Base-by-base conservation (phyloP, 2,888 invertebrate species). In the Lepidochrysops patricia region DNA sequence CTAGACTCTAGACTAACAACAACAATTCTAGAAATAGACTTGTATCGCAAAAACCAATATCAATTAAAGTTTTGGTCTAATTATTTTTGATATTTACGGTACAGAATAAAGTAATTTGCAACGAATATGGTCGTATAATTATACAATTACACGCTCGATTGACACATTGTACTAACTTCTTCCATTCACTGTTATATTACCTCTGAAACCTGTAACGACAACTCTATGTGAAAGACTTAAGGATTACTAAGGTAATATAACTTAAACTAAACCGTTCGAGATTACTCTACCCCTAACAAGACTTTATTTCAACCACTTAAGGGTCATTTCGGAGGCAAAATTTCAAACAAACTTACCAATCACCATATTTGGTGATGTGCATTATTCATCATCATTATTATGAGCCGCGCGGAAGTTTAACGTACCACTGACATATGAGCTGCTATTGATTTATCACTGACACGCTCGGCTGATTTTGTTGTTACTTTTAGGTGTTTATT, bases 21-120 rank as follows among this genome's bases (percentile, higher is more conserved):
- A 7, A 15, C 37, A 1, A n/a, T 43, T 43, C 43, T 12, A 19
- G 9, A 19, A 43, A 43, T 7, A 15, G 37, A 19, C 29, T 29
- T 0, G 6, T 5, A 29, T 9, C 6, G 9, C 29, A 29, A 7
- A 26, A 52, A 52, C 27, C 52, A 27, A 52, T 15, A 27, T 7
- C 26, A 26, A 52, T 29, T 52, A n/a, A n/a, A 29, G 27, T 27
- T 52, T 52, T 52, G 27, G 26, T 52, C 52, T 26, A 52, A 52
- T 52, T 52, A 52, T 52, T 52, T 52, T 52, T 52, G 52, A 27
- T 52, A 52, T 52, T 52, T 52, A 27, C 26, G 27, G 19, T 29
- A n/a, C 9, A 19, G 19, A 19, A 54, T 54, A 54, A 32, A 54
- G 54, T 54, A 29, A 54, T 54, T 54, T 32, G 32, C 27, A 19